Evolutionary conservation across 1,140 invertebrate genomes (phyloP).

Genomic region (Venturia canescens): DNA sequence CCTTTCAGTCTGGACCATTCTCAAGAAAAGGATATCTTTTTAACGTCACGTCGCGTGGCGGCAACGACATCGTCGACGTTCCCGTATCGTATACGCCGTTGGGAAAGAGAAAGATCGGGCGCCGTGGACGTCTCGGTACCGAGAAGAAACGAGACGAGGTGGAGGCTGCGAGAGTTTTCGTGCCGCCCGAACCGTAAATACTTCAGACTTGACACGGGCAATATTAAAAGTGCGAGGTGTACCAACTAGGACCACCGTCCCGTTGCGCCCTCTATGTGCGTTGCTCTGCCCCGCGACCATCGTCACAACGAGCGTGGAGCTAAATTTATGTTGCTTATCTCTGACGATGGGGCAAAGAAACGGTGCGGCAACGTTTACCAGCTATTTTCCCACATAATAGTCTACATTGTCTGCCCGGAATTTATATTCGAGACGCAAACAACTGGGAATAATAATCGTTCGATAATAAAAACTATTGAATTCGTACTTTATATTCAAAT

Average conservation of each 20-base stretch:
- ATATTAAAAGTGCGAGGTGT: constrained; percentile 72
- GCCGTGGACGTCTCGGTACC: constrained; percentile 54
- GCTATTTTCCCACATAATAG: neutral
- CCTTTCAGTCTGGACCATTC: constrained; percentile 28
- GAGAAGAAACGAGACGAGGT: constrained; percentile 32
- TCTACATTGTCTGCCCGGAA: no score
- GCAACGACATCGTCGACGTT: constrained; percentile 30
- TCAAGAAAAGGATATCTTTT: constrained; percentile 44
- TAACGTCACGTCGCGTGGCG: constrained; percentile 38
- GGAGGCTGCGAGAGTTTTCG: constrained; percentile 58
- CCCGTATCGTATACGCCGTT: constrained; percentile 20
- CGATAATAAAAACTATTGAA: no score
- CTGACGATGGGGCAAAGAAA: constrained; percentile 41
- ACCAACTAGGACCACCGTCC: constrained; percentile 66
- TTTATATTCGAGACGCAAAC: no score
- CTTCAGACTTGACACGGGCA: constrained; percentile 72
- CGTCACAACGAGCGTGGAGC: constrained; percentile 46
- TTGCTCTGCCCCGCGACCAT: constrained; percentile 42
- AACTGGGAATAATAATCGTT: no score
- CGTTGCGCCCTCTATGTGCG: constrained; percentile 53
- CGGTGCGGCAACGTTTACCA: constrained; percentile 21
- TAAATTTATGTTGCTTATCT: constrained; percentile 69
- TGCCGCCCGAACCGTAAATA: constrained; percentile 69
- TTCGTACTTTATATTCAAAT: no score
- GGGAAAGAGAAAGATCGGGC: constrained; percentile 36